Evolutionary conservation across 2,113 vertebrate genomes (phyloP).

Genomic region (Copsychus sechellarum): DNA sequence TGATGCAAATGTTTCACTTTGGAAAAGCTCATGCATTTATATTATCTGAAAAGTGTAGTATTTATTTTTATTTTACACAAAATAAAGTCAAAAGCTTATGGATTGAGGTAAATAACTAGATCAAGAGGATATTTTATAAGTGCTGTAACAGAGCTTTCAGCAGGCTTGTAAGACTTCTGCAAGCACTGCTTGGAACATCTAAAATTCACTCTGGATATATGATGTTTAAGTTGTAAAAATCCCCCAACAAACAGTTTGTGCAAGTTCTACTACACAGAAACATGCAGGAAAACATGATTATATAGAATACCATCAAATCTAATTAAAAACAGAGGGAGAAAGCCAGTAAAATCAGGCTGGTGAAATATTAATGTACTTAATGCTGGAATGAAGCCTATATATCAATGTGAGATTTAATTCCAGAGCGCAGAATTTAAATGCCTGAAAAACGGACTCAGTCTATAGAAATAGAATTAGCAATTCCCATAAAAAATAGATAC

Average conservation of each 20-base stretch:
- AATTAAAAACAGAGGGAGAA: conserved; percentile 46
- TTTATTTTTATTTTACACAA: conserved; percentile 26
- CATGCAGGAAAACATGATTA: conserved; percentile 17
- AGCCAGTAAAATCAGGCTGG: conserved; percentile 36
- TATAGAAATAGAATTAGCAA: conserved; percentile 62
- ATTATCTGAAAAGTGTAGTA: conserved; percentile 9
- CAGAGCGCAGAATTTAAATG: conserved; percentile 43
- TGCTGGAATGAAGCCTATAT: conserved; percentile 48
- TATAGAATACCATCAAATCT: conserved; percentile 28
- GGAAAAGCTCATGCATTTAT: conserved; percentile 57
- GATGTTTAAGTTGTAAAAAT: conserved; percentile 4
- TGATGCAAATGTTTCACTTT: conserved; percentile 36
- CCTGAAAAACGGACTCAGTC: conserved; percentile 23
- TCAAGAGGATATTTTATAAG: not conserved
- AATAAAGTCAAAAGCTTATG: conserved; percentile 16
- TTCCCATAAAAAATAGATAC: conserved; percentile 50
- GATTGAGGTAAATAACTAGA: conserved; percentile 23
- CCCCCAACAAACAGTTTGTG: conserved; percentile 17
- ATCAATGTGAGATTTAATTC: conserved; percentile 55
- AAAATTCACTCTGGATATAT: conserved; percentile 16
- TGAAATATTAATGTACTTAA: conserved; percentile 51
- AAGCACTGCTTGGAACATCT: not conserved
- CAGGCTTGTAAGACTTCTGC: not conserved
- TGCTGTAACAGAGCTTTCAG: not conserved
- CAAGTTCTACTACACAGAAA: not conserved